phyloP scores from a whole-genome alignment of 2,113 vertebrate genomes.

The Carlito syrichta region DNA sequence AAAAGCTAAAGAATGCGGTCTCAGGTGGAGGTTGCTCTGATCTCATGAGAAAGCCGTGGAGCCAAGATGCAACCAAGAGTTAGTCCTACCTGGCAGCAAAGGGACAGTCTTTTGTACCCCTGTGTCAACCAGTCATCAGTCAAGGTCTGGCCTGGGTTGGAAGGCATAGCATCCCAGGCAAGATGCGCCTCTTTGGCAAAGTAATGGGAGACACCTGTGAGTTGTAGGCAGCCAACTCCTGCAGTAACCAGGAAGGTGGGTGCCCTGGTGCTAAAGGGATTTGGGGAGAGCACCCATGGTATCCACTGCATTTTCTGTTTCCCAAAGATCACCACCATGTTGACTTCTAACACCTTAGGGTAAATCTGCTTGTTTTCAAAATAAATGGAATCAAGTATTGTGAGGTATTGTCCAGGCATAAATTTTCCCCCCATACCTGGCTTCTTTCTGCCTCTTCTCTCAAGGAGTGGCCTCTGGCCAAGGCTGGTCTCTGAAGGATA shows the following conservation, averaged over 20 bases:
- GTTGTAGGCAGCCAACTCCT: background rate
- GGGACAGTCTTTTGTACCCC: background rate
- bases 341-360: background rate
- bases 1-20: background rate
- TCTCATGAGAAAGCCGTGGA: background rate
- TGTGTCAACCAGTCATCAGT: background rate
- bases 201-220: background rate
- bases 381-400: background rate
- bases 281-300: background rate
- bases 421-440: too few species aligned
- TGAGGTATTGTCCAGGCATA: too few species aligned
- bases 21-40: background rate
- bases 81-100: background rate
- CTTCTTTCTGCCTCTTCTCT: too few species aligned
- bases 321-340: too few species aligned
- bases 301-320: background rate
- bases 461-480: too few species aligned
- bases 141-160: background rate
- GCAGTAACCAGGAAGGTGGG: background rate
- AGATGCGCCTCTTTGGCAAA: background rate
- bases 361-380: background rate
- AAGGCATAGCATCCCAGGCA: background rate
- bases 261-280: rapidly evolving
- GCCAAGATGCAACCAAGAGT: background rate
- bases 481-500: too few species aligned